phyloP scores from a whole-genome alignment of 37 sponge, comb jelly and placozoan genomes.

The Petrosia ficiformis region DNA sequence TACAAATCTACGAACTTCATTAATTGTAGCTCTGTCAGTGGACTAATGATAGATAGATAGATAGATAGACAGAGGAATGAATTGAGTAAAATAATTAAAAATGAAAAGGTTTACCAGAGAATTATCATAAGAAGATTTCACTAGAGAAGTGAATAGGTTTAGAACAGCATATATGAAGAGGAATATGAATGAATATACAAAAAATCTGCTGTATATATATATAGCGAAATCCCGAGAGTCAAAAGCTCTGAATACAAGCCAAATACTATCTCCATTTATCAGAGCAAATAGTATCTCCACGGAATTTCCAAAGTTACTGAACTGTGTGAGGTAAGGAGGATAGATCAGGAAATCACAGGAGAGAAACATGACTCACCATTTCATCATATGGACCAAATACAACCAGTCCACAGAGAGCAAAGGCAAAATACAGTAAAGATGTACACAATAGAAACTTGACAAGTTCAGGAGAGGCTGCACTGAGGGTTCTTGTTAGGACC shows the following conservation, averaged over 20 bases:
- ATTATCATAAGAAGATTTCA: conserved; percentile 42
- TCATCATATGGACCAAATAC: conserved; percentile 37
- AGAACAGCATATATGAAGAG: conserved; percentile 57
- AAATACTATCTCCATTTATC: conserved; percentile 61
- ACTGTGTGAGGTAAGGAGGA: conserved; percentile 6
- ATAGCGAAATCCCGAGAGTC: conserved; percentile 11
- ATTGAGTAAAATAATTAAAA: background rate
- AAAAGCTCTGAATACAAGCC: background rate
- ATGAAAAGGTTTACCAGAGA: conserved; percentile 22
- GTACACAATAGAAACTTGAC: conserved; percentile 55
- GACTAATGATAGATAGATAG: background rate
- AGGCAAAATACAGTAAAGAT: conserved; percentile 45
- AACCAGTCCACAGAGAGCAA: conserved; percentile 42
- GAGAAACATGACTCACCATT: background rate
- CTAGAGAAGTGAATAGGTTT: conserved; percentile 55
- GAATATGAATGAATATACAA: conserved; percentile 38
- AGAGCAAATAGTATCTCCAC: conserved; percentile 44
- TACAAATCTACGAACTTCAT: conserved; percentile 12
- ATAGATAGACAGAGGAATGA: background rate
- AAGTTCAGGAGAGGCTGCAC: conserved; percentile 44
- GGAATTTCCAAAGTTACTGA: background rate
- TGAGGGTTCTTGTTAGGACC: conserved; percentile 54
- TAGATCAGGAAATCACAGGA: background rate
- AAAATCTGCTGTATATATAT: conserved; percentile 49
- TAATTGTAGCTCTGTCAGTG: background rate